Evolutionary conservation across 2,113 vertebrate genomes (phyloP).

Genomic region (Falcunculus frontatus): DNA sequence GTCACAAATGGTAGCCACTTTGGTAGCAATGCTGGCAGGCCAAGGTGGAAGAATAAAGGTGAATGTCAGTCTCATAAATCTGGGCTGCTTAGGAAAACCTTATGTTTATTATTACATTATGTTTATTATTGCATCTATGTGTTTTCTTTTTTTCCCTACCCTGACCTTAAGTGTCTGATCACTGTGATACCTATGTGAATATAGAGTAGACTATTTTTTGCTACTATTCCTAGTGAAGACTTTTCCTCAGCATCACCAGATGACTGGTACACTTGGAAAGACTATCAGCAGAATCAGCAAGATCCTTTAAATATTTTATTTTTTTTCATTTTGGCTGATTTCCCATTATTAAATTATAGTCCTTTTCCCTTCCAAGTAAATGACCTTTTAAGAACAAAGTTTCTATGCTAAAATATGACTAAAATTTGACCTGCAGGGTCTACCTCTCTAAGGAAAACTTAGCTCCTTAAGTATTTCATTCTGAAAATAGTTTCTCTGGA

Average conservation of each 20-base stretch:
- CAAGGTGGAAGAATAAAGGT: background rate
- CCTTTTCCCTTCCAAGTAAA: background rate
- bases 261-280: background rate
- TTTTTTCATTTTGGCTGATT: background rate
- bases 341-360: background rate
- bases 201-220: background rate
- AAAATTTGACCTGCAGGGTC: background rate
- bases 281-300: background rate
- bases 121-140: background rate
- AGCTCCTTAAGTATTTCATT: background rate
- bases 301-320: background rate
- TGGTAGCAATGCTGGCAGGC: slow-evolving; percentile 5
- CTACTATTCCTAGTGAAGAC: background rate
- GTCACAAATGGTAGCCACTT: slow-evolving; percentile 24
- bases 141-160: background rate
- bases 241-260: background rate
- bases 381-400: background rate
- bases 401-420: background rate
- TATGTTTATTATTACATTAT: background rate
- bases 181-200: background rate
- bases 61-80: slow-evolving; percentile 36
- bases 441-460: background rate
- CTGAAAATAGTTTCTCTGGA: background rate
- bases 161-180: background rate
- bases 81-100: slow-evolving; percentile 12